Conservation (phyloP, 2,113 vertebrate species). For the Tamias sibiricus region DNA sequence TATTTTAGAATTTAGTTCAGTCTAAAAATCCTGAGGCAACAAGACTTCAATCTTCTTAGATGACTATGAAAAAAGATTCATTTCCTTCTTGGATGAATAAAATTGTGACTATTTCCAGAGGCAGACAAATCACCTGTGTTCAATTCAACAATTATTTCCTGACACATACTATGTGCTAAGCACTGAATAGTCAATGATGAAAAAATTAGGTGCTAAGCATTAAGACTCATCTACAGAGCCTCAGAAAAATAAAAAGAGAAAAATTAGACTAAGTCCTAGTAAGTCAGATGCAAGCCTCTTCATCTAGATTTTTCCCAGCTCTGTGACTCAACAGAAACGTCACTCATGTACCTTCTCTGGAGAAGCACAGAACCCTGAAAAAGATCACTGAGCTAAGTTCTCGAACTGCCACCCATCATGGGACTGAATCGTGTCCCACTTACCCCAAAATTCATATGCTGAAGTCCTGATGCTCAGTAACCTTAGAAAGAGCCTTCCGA, state of each 20-base stretch:
- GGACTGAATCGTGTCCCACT: neutral
- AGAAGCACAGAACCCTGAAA: neutral
- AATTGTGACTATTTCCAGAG: neutral
- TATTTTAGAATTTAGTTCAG: conserved; percentile 37
- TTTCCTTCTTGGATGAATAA: conserved; percentile 46
- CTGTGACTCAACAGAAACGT: neutral
- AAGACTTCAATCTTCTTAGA: neutral
- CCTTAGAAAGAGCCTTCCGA: neutral
- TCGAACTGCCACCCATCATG: neutral
- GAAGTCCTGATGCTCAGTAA: neutral
- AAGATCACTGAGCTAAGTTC: neutral
- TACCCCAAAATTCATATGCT: neutral
- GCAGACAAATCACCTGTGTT: conserved; percentile 8
- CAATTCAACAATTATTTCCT: conserved; percentile 40
- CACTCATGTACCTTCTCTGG: neutral
- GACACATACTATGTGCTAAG: neutral
- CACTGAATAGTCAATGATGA: no score
- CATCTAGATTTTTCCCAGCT: neutral
- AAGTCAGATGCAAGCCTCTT: neutral
- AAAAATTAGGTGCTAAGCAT: neutral
- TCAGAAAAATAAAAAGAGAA: conserved; percentile 10
- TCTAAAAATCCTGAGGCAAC: neutral
- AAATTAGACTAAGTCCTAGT: neutral
- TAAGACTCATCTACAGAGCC: neutral
- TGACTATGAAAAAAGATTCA: conserved; percentile 1